Evolutionary conservation across 2,113 vertebrate species (phyloP).

Genomic region (Mirounga angustirostris): DNA sequence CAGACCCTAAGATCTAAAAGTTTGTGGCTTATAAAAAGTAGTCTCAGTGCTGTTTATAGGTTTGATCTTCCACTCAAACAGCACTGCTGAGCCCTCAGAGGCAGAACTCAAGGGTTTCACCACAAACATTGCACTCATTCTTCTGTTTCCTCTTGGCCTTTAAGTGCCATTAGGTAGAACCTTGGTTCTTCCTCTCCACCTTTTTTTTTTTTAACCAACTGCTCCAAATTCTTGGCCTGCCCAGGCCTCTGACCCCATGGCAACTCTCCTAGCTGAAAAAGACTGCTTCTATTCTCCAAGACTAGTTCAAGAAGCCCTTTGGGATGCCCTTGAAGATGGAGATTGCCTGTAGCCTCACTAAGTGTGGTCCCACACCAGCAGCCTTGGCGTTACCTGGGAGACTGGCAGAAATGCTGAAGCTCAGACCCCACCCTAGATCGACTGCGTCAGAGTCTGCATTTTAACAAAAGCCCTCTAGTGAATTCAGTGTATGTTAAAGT

Average conservation of each 20-base stretch:
- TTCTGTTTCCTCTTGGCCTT: background rate
- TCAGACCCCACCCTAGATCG: background rate
- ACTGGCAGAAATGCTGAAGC: background rate
- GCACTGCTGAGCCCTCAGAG: background rate
- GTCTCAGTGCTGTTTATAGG: background rate
- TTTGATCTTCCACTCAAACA: background rate
- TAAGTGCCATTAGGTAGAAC: background rate
- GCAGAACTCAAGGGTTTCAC: background rate
- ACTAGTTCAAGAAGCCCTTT: background rate
- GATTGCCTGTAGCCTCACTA: background rate
- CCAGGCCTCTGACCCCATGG: slow-evolving; percentile 19
- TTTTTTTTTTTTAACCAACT: background rate
- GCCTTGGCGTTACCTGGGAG: background rate
- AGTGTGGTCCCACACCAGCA: background rate
- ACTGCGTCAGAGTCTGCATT: background rate
- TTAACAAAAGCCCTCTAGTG: background rate
- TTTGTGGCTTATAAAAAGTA: background rate
- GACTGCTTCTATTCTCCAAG: background rate
- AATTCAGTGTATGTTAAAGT: background rate
- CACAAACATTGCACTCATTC: slow-evolving; percentile 22
- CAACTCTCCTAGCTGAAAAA: slow-evolving; percentile 14
- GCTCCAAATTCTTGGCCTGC: background rate
- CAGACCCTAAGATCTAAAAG: background rate
- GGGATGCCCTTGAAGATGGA: background rate
- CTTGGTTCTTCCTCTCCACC: background rate